These are phyloP conservation scores for Syngnathus scovelli DNA, from an alignment of 2,113 vertebrate species.

Conservation along the genomic window DNA sequence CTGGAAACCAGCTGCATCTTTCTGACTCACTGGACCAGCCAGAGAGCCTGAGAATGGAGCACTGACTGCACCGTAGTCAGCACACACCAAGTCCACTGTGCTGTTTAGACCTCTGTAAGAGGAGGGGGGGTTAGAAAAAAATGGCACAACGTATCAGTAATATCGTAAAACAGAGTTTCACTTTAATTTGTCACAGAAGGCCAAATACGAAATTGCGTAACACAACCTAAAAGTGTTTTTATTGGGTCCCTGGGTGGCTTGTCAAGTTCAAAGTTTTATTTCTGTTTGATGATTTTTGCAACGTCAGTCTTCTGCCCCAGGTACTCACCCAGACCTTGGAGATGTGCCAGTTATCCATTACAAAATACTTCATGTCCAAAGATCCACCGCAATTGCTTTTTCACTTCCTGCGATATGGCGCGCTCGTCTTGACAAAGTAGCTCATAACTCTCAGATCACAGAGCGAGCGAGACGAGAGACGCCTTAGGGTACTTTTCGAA, in stretches of 20 bases:
- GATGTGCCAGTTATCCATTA: neutral
- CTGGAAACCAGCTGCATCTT: constrained; percentile 31
- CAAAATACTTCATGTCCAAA: neutral
- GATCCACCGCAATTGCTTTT: neutral
- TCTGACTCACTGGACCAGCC: constrained; percentile 40
- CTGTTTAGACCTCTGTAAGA: constrained; percentile 43
- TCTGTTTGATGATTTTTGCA: neutral
- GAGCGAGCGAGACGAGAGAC: neutral
- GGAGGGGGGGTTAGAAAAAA: neutral
- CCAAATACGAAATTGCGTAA: neutral
- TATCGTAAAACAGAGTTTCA: neutral
- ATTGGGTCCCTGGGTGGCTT: neutral
- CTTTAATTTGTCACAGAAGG: neutral
- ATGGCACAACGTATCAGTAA: neutral
- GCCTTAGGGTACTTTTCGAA: neutral
- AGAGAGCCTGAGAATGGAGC: constrained; percentile 57
- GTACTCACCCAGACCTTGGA: neutral
- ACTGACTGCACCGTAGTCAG: constrained; percentile 51
- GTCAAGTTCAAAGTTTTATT: neutral
- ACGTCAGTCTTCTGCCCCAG: neutral
- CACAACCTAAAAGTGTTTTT: neutral
- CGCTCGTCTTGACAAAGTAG: neutral
- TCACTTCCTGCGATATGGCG: neutral
- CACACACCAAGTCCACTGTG: constrained; percentile 60
- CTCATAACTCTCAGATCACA: neutral